Evolutionary conservation across 2,888 invertebrate genomes (phyloP), one percentile per base, ranked within the genome.

Genomic region (Cantharis rustica): DNA sequence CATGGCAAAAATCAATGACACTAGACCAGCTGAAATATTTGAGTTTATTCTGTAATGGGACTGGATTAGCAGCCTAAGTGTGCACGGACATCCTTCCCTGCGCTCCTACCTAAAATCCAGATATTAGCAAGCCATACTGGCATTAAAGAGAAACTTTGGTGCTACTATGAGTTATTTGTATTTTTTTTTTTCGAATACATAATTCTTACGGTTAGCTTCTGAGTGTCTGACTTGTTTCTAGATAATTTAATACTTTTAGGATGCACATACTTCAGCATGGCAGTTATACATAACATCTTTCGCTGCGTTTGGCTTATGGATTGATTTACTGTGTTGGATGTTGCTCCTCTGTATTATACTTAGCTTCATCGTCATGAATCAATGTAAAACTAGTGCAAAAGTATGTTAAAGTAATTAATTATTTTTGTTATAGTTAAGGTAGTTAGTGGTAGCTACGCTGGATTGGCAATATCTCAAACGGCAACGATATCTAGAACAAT

Each of bases 211-310:
- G n/a, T n/a, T n/a, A n/a, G n/a, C n/a, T n/a, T n/a, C n/a, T n/a
- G n/a, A n/a, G n/a, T n/a, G 20, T 20, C 20, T 20, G 20, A 20
- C 20, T 20, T 20, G 4, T 20, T 20, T 20, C 5, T n/a, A n/a
- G n/a, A n/a, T n/a, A n/a, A 10, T 26, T 10, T 2, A 5, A 10
- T 26, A 26, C 10, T 27, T 31, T 31, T 13, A 93, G 82, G 92
- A 93, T 85, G 85, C 91, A 27, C 93, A 93, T 85, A 91, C 92
- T 63, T 90, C 93, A 20, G 91, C 93, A 0, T 93, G 92, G 91
- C 93, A 91, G 81, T 91, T 93, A 86, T 93, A 91, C 84, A 90
- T 92, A 74, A 89, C 91, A 0, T 90, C 91, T 82, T 91, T 92
- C 80, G 90, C 91, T 11, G 92, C 92, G 0, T 93, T 93, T 82